Base-by-base conservation (phyloP, 2,888 invertebrate genomes). In the Lochmaea capreae region DNA sequence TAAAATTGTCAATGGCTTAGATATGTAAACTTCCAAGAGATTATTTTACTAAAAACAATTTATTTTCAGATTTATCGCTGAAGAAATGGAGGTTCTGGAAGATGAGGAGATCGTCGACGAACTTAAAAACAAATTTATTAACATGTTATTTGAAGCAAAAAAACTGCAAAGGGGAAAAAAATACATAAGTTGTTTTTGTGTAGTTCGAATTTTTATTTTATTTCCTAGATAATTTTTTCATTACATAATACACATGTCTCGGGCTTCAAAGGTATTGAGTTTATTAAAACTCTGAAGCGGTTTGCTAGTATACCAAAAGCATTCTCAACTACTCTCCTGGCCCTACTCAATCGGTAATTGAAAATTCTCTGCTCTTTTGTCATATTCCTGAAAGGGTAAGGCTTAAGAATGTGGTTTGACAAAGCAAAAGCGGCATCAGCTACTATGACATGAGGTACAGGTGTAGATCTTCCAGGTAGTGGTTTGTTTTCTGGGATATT, bases 401-500 rank as follows among this genome's bases (percentile, higher is more conserved):
- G 83, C 76, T 84, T 84, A 69, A 80, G 63, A 67, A 83, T 76
- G 65, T 78, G 69, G 11, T 68, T 61, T 65, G 74, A 76, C 43
- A 83, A 54, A 12, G 81, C 76, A 77, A 84, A 84, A 39, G 81
- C 83, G 63, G 80, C 79, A 79, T 83, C 83, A 10, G 80, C 81
- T 33, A 84, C 79, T 43, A 81, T 78, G 3, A 81, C 79, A 78
- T 78, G 79, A 10, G 82, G 81, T 6, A 78, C 61, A 42, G 73
- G 72, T 68, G 61, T 74, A n/a, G 72, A 69, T 65, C 78, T 75
- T 33, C 74, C 73, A 42, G 81, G 80, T 61, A 82, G 66, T 18
- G 76, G 59, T 65, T 72, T 67, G 42, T 76, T 63, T 77, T 77
- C 74, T 18, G 83, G 82, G 26, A 83, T 65, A 73, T 83, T 77